Evolutionary conservation across 2,888 invertebrate species (phyloP).

Genomic region (Trichogramma evanescens): DNA sequence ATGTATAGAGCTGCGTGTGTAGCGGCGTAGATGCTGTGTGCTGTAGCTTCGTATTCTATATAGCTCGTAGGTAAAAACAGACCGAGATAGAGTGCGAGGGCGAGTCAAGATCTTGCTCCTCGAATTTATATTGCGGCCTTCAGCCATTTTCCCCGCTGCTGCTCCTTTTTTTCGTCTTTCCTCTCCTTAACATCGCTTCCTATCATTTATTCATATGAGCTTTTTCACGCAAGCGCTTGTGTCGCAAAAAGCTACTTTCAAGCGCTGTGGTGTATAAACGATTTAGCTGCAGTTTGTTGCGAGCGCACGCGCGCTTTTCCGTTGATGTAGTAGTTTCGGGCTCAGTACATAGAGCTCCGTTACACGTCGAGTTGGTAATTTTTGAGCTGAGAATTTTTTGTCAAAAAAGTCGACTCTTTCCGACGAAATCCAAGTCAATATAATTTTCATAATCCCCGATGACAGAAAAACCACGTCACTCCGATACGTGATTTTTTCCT

Average conservation of each 20-base stretch:
- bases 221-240: slow-evolving; percentile 28
- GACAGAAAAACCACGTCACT: no score
- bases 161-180: slow-evolving; percentile 7
- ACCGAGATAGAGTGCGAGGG: slow-evolving; percentile 13
- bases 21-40: no score
- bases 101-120: slow-evolving; percentile 36
- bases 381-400: no score
- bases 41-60: no score
- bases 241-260: slow-evolving; percentile 40
- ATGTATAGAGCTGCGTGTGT: no score
- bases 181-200: slow-evolving; percentile 25
- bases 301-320: neutral
- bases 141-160: slow-evolving; percentile 24
- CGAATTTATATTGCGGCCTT: slow-evolving; percentile 43
- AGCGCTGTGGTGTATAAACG: slow-evolving; percentile 41
- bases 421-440: no score
- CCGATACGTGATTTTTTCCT: no score
- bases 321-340: neutral
- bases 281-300: slow-evolving; percentile 35
- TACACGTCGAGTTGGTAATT: no score
- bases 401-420: no score
- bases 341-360: neutral
- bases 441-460: no score
- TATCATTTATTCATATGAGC: slow-evolving; percentile 44
- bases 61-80: slow-evolving; percentile 1